phyloP scores from a whole-genome alignment of 1,140 invertebrate species.

The Phocides pigmalion region DNA sequence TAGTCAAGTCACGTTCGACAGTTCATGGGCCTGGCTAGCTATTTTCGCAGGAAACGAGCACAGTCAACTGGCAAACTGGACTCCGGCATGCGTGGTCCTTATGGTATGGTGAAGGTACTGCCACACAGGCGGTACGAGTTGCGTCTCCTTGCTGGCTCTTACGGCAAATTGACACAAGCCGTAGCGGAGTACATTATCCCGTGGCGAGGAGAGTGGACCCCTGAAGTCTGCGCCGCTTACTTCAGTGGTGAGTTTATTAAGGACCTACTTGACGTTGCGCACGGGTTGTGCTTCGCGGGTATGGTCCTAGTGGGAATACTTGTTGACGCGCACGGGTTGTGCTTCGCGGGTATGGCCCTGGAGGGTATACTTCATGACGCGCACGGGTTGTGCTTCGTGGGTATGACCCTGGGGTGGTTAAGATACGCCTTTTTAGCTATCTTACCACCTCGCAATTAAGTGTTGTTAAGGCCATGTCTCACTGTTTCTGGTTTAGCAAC shows the following conservation, averaged over 20 bases:
- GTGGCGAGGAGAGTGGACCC: neutral
- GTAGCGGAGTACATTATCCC: neutral
- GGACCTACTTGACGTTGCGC: too few relatives aligned
- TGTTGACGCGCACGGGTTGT: too few relatives aligned
- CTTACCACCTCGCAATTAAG: too few relatives aligned
- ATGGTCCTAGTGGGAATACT: too few relatives aligned
- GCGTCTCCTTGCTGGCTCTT: neutral
- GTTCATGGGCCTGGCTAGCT: neutral
- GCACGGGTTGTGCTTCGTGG: too few relatives aligned
- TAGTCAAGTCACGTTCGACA: neutral
- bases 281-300: too few relatives aligned
- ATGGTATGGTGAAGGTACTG: neutral
- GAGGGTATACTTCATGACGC: too few relatives aligned
- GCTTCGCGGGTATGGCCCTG: too few relatives aligned
- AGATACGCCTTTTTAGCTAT: too few relatives aligned
- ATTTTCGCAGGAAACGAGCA: neutral
- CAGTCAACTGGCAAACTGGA: neutral
- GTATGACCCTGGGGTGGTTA: too few relatives aligned
- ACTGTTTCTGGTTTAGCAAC: too few relatives aligned
- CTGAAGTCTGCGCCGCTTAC: neutral
- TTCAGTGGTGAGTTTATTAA: neutral
- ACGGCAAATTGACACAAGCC: neutral
- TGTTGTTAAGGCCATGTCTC: too few relatives aligned
- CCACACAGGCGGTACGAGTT: neutral
- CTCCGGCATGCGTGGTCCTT: neutral